Evolutionary conservation across 2,797 vertebrate genomes (phyloP).

Genomic region (Fratercula arctica): DNA sequence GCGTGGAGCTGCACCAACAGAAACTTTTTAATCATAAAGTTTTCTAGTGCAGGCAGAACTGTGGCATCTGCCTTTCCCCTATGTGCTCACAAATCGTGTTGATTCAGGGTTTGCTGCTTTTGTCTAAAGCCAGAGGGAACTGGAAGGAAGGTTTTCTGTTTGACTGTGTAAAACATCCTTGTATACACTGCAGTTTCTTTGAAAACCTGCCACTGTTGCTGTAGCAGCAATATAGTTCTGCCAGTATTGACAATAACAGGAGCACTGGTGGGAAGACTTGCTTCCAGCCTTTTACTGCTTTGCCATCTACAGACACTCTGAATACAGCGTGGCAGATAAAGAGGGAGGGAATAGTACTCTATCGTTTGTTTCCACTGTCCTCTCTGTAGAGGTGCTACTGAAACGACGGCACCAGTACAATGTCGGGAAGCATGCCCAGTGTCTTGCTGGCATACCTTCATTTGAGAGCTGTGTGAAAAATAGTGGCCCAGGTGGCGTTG

Average conservation of each 20-base stretch:
- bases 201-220: conserved; percentile 65
- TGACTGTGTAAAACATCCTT: conserved; percentile 57
- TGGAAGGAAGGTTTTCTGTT: conserved; percentile 66
- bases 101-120: conserved; percentile 44
- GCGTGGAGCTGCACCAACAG: not conserved
- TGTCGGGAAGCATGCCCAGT: rapidly evolving
- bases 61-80: not conserved
- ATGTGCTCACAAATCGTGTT: not conserved
- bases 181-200: conserved; percentile 51
- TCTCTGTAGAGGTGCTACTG: not conserved
- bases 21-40: not conserved
- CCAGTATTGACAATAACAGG: conserved; percentile 27
- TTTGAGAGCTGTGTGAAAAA: not conserved
- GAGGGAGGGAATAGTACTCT: not conserved
- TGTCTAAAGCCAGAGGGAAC: conserved; percentile 57
- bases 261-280: not conserved
- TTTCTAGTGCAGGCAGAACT: not conserved
- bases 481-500: rapidly evolving
- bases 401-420: rapidly evolving
- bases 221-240: conserved; percentile 22
- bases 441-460: not conserved
- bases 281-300: not conserved
- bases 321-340: not conserved
- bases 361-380: not conserved
- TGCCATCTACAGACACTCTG: rapidly evolving